Percentiles rank a stretch among this genome's conserved stretches.
Conservation (phyloP, 2,797 vertebrate genomes). For the Lagocephalus sceleratus region DNA sequence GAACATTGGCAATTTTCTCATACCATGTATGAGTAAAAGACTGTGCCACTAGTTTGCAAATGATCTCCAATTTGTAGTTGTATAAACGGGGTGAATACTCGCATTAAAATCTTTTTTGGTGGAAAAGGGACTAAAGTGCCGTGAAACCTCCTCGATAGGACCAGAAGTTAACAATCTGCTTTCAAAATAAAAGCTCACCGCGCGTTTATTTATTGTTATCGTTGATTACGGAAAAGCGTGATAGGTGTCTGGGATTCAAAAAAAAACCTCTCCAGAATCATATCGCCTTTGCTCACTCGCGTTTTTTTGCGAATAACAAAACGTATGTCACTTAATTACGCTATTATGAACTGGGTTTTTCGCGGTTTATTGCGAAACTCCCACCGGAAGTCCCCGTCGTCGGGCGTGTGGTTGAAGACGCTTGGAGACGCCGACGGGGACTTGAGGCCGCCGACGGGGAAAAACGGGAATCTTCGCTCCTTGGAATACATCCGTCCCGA, state of each 20-base stretch:
- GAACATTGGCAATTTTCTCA: too few species aligned
- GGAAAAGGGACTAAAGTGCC: too few species aligned
- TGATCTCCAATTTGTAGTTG: too few species aligned
- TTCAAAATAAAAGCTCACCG: slow-evolving; percentile 15
- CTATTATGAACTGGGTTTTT: too few species aligned
- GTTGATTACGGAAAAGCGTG: neutral
- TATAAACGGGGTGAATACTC: too few species aligned
- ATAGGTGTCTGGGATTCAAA: neutral
- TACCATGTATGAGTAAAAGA: too few species aligned
- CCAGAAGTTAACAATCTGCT: slow-evolving; percentile 5
- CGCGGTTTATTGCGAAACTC: slow-evolving; percentile 46
- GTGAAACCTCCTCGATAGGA: neutral
- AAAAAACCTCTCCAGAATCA: too few species aligned
- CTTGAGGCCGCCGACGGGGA: slow-evolving; percentile 48
- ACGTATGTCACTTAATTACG: too few species aligned
- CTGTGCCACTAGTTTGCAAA: too few species aligned
- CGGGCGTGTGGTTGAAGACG: neutral
- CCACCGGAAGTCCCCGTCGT: slow-evolving; percentile 4
- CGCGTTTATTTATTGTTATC: neutral
- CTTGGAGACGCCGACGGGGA: slow-evolving; percentile 40
- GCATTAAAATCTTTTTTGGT: too few species aligned
- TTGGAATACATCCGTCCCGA: slow-evolving; percentile 20
- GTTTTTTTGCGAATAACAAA: too few species aligned
- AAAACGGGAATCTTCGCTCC: slow-evolving; percentile 23
- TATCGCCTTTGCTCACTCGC: too few species aligned